phyloP scores from a whole-genome alignment of 2,888 invertebrate genomes.

The Cephus pygmeus region DNA sequence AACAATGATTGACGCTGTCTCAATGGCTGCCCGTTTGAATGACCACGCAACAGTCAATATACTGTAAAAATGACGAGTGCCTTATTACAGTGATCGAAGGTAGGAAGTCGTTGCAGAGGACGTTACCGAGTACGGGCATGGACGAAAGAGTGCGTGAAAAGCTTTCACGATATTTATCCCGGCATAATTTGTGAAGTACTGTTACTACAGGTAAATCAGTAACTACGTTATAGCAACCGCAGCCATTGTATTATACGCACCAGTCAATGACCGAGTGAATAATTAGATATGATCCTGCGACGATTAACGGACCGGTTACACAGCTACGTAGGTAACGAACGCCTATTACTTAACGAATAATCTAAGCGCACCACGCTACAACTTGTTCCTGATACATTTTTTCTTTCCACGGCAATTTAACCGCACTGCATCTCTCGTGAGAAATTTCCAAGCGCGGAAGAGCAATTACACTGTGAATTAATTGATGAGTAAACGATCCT shows the following conservation, averaged over 20 bases:
- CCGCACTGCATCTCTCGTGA: not conserved
- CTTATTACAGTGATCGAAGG: not conserved
- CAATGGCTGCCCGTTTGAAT: not conserved
- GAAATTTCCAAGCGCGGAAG: not conserved
- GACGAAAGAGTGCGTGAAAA: not conserved
- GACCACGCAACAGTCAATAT: not conserved
- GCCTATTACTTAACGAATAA: not conserved
- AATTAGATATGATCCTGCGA: not conserved
- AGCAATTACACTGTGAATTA: not conserved
- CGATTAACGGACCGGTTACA: not conserved
- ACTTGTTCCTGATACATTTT: not conserved
- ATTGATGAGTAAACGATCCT: not conserved
- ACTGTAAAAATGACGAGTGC: not conserved
- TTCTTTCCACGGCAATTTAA: not conserved
- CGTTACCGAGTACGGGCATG: not conserved
- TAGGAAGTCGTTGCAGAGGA: not conserved
- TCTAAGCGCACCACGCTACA: not conserved
- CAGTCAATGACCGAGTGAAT: not conserved
- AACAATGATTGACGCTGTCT: not conserved
- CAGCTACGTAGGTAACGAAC: not conserved
- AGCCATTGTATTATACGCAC: not conserved
- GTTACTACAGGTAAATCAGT: not conserved
- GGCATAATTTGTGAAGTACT: not conserved
- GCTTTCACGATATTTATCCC: not conserved
- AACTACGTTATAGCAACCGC: not conserved